Evolutionary conservation across 2,113 vertebrate species (phyloP), one percentile per base, ranked within the genome.

Genomic region (Paratilapia polleni): DNA sequence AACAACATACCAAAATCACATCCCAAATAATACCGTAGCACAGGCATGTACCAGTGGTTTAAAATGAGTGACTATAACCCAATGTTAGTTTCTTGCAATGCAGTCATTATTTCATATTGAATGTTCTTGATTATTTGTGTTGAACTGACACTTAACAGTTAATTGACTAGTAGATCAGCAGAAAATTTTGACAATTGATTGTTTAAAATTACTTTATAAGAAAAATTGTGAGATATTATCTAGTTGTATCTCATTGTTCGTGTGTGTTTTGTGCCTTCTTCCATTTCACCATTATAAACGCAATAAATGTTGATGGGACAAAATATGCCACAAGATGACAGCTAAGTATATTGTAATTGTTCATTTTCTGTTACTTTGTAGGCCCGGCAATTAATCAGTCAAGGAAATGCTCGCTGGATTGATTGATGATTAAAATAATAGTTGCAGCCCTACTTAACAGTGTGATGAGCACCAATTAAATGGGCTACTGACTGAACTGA

Each of bases 371-470:
- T 36, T 36, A 36, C 36, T 36, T 36, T 8, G 8, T 36, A 31
- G 66, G 47, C 10, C 17, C 43, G 26, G 64, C 17, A 52, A 26
- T 52, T 73, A 73, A 73, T 73, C 66, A 52, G 66, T 73, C 4
- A 17, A 73, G 26, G 47, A 54, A 73, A 52, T 73, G 26, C 43
- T 73, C 26, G 1, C 1, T 47, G 52, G 66, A n/a, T 73, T 73
- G 49, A 54, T 54, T 54, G 43, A 47, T 47, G 43, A 70, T 73
- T 73, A 73, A 54, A 54, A 54, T 73, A 73, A 73, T 73, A 73
- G 68, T 54, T 73, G 47, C 68, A 54, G 20, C 47, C 26, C 17
- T 73, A 20, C 66, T 52, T 52, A 73, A 52, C 43, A 52, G 24
- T 73, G 43, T 73, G 36, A 36, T 36, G 66, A 73, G 31, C 26